phyloP scores from a whole-genome alignment of 2,113 vertebrate genomes.

The Pristiophorus japonicus region DNA sequence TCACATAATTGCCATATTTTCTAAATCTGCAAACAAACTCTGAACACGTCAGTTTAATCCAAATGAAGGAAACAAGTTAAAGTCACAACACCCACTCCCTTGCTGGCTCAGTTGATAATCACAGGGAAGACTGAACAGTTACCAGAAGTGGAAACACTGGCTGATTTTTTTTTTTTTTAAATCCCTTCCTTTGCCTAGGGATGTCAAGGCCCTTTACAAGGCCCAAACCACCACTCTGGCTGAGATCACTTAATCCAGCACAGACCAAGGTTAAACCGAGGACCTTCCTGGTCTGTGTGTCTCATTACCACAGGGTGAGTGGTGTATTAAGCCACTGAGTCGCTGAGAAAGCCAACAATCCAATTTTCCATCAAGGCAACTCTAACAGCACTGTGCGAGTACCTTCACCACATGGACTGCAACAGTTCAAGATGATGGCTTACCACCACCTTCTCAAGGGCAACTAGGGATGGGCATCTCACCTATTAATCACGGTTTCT shows the following conservation, averaged over 20 bases:
- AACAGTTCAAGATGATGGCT: not conserved
- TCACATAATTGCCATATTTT: not conserved
- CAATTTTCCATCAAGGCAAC: not conserved
- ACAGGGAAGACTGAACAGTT: not conserved
- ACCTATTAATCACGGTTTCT: not conserved
- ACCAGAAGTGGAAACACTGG: not conserved
- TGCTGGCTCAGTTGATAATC: not conserved
- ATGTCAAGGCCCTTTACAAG: not conserved
- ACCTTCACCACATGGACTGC: not conserved
- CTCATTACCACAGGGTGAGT: not conserved
- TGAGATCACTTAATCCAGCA: not conserved
- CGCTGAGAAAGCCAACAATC: not conserved
- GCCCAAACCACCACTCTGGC: not conserved
- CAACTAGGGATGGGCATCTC: not conserved
- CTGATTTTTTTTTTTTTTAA: too few relatives aligned
- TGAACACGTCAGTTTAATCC: not conserved
- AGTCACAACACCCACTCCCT: not conserved
- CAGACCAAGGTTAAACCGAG: not conserved
- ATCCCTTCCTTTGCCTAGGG: not conserved
- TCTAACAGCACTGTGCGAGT: not conserved
- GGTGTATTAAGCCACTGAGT: not conserved
- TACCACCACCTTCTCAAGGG: not conserved
- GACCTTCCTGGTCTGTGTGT: not conserved
- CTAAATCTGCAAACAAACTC: not conserved
- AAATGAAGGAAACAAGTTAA: not conserved